Base-by-base conservation (phyloP, 2,888 invertebrate genomes). In the Dascillus cervinus region DNA sequence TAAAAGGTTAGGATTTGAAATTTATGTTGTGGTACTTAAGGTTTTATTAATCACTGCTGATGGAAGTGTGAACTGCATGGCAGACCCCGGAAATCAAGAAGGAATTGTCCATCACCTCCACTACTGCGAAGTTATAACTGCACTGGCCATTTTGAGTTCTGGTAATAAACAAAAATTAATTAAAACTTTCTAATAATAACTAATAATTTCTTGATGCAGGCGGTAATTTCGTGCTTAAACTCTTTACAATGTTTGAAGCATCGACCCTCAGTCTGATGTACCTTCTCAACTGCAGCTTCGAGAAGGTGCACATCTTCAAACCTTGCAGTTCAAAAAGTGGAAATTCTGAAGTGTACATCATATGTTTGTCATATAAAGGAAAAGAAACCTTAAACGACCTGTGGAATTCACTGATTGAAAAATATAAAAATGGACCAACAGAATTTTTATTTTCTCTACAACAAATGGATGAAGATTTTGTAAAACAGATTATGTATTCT, bases 291-390 rank as follows among this genome's bases (percentile, higher is more conserved):
- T 80, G 82, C 48, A 51, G 73, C 9, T 96, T 96, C 58, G 56
- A 70, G 14, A 66, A 77, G 55, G 79, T 95, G 0, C 69, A 76
- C 44, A 69, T 88, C 10, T 85, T 80, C 56, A 96, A 96, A 59
- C 95, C 96, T 0, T 81, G 79, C 1, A 87, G 89, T 0, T 95
- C 95, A n/a, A 88, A 90, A 56, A 82, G 85, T 53, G 95, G 95
- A 4, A 96, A 96, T 64, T 95, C 95, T 0, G 96, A 96, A 65
- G 77, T 87, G 0, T 96, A 96, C 56, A 73, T 91, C 0, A 68
- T 95, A 13, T 87, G 85, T 50, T 57, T 77, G 13, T 67, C 69
- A 11, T 85, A 73, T 53, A 69, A 69, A 45, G 78, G 77, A 2
- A 50, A 46, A 8, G 43, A 31, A n/a, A 19, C 45, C 9, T 20